Percentiles rank a stretch among this genome's conserved stretches.
Evolutionary conservation across 2,113 vertebrate genomes (phyloP).

Genomic region (Aepyceros melampus): DNA sequence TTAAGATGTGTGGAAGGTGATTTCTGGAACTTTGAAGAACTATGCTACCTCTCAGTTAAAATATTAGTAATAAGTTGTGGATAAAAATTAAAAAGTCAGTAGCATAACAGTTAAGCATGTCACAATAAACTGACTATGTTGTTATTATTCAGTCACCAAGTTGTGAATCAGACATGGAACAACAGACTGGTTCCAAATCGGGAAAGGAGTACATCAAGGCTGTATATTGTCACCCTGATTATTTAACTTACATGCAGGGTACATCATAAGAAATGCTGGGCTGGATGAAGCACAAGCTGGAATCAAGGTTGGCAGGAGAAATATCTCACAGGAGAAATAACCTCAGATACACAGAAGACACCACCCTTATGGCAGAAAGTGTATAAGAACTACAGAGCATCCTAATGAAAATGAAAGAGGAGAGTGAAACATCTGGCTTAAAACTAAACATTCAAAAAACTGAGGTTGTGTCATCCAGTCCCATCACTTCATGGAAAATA

Average conservation of each 20-base stretch:
- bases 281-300: neutral
- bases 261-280: rapidly evolving
- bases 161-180: neutral
- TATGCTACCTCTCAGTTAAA: neutral
- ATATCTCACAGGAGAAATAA: neutral
- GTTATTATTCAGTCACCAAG: neutral
- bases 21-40: neutral
- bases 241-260: neutral
- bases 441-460: neutral
- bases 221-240: neutral
- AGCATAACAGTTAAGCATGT: neutral
- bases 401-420: neutral
- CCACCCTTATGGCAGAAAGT: neutral
- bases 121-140: neutral
- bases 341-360: neutral
- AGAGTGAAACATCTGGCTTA: neutral
- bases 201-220: neutral
- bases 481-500: neutral
- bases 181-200: neutral
- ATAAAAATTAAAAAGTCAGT: neutral
- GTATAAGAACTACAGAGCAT: neutral
- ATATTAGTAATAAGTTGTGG: neutral
- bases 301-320: neutral
- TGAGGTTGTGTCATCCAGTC: neutral
- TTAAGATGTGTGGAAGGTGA: neutral